These are phyloP conservation scores for Ctenopoma multispine DNA, from an alignment of 2,797 vertebrate species.

Conservation along the genomic window DNA sequence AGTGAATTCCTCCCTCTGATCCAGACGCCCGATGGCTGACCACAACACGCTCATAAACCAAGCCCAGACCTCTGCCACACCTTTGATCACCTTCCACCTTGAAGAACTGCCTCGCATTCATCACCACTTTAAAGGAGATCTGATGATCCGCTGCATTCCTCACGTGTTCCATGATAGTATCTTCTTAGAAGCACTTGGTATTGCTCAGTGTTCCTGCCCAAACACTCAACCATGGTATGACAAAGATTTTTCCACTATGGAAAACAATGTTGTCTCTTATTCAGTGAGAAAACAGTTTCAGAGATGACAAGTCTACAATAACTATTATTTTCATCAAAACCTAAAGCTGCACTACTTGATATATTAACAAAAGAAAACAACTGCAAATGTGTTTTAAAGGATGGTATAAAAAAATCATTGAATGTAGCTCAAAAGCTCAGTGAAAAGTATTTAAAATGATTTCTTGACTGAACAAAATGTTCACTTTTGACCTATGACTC, in stretches of 20 bases:
- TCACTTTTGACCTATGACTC: constrained; percentile 7
- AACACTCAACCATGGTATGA: not conserved
- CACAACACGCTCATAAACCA: constrained; percentile 63
- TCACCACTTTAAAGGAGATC: constrained; percentile 62
- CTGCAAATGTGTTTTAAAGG: too few relatives aligned
- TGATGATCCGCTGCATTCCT: constrained; percentile 57
- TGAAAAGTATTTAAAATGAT: too few relatives aligned
- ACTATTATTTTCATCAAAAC: too few relatives aligned
- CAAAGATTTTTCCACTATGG: constrained; percentile 7
- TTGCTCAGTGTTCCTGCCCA: not conserved
- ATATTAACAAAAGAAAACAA: too few relatives aligned
- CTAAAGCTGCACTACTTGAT: too few relatives aligned
- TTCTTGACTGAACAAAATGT: too few relatives aligned
- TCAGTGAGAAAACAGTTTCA: not conserved
- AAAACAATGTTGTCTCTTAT: not conserved
- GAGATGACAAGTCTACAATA: too few relatives aligned
- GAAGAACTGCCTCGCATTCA: constrained; percentile 65
- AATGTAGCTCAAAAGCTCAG: too few relatives aligned
- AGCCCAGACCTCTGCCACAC: constrained; percentile 58
- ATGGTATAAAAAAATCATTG: too few relatives aligned
- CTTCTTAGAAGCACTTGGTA: constrained; percentile 6
- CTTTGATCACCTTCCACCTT: constrained; percentile 74
- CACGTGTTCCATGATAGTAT: constrained; percentile 1
- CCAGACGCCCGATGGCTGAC: constrained; percentile 39
- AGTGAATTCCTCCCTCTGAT: constrained; percentile 55